phyloP scores from a whole-genome alignment of 2,113 vertebrate species.

The Clarias magur region DNA sequence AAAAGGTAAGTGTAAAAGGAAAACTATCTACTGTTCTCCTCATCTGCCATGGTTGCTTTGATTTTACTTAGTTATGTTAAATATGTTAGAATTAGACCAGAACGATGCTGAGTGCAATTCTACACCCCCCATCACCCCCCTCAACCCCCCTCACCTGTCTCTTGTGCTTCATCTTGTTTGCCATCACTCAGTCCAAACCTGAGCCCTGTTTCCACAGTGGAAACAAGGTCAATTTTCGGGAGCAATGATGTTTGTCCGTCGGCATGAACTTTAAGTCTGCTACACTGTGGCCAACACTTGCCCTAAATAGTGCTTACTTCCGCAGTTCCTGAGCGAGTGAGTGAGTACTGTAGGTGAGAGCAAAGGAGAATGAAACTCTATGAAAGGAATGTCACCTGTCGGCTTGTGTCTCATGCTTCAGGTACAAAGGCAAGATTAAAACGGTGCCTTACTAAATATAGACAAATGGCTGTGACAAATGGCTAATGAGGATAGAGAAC shows the following conservation, averaged over 20 bases:
- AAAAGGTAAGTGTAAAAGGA: too few relatives aligned
- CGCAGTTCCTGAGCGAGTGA: slow-evolving; percentile 40
- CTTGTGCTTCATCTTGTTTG: slow-evolving; percentile 49
- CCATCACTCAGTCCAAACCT: slow-evolving; percentile 53
- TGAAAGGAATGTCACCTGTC: slow-evolving; percentile 64
- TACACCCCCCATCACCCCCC: background rate
- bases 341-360: background rate
- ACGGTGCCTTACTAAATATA: background rate
- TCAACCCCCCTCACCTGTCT: slow-evolving; percentile 65
- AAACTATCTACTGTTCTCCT: background rate
- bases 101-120: background rate
- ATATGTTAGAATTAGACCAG: background rate
- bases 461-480: background rate
- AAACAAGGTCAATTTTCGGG: background rate
- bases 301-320: slow-evolving; percentile 49
- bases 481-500: background rate
- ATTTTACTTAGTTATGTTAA: background rate
- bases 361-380: slow-evolving; percentile 26
- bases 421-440: background rate
- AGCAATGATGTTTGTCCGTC: background rate
- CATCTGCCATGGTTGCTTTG: background rate
- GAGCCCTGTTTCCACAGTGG: background rate
- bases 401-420: slow-evolving; percentile 58
- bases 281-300: background rate
- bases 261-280: background rate